Base-by-base conservation (phyloP, 2,888 invertebrate genomes). In the Caenorhabditis sp. region DNA sequence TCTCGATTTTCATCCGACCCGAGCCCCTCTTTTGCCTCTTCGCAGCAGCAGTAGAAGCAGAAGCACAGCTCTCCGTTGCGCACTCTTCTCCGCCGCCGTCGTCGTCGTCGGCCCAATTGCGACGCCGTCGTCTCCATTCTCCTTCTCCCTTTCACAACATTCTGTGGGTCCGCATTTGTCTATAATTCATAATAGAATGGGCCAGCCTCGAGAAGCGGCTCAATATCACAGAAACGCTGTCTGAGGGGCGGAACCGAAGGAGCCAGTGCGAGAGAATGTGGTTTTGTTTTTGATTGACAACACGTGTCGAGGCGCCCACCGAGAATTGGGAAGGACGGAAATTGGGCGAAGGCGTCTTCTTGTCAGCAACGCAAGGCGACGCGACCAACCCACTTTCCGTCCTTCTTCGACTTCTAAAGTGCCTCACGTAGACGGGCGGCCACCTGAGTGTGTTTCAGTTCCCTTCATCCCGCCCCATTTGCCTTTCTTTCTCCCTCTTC, bases 1-100 rank as follows among this genome's bases (percentile, higher is more conserved):
- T 77, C 77, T 77, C 77, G 77, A 69, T 77, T 77, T 69, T 77
- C 69, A 69, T 77, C 62, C 32, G 18, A 18, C 58, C 15, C 32
- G 24, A n/a, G n/a, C n/a, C 24, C 13, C 53, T 22, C 37, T 35
- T 47, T 20, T 18, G 18, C 18, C 47, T 47, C 51, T 22, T 32
- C 44, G 37, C n/a, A 24, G 35, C 60, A n/a, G n/a, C n/a, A n/a
- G n/a, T n/a, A n/a, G n/a, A n/a, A n/a, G n/a, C n/a, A n/a, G n/a
- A n/a, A n/a, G n/a, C n/a, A n/a, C n/a, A n/a, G n/a, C n/a, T n/a
- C n/a, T n/a, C n/a, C 37, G 32, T 60, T 50, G 15, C 69, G n/a
- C 64, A 53, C 56, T 58, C 60, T 26, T 26, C 47, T 50, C 24
- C 58, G n/a, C 44, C 44, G 22, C 26, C 20, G 62, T 2, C 51